Evolutionary conservation across 2,797 vertebrate genomes (phyloP).

Genomic region (Microctenopoma stevenorrisi): DNA sequence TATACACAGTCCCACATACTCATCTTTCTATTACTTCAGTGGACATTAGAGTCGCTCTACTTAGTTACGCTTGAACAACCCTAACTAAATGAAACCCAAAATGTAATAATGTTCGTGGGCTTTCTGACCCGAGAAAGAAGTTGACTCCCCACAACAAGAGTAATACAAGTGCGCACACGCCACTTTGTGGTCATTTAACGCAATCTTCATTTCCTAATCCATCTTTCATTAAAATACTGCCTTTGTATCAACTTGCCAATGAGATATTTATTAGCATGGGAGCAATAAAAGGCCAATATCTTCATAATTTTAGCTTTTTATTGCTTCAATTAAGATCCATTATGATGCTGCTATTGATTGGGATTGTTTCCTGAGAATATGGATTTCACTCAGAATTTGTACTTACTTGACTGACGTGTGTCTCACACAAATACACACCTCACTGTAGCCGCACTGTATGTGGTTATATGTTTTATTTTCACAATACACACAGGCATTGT

Average conservation of each 20-base stretch:
- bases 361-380: conserved; percentile 51
- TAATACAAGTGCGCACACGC: conserved; percentile 8
- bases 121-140: background rate
- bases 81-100: background rate
- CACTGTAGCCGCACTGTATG: background rate
- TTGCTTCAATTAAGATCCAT: conserved; percentile 82
- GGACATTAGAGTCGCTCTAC: background rate
- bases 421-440: conserved; percentile 5
- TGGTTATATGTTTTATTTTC: background rate
- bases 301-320: conserved; percentile 70
- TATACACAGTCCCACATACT: conserved; percentile 30
- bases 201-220: conserved; percentile 41
- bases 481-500: conserved; percentile 2
- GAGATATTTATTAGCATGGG: conserved; percentile 42
- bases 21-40: background rate
- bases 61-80: background rate
- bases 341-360: conserved; percentile 61
- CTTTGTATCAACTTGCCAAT: conserved; percentile 27
- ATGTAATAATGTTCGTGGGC: background rate
- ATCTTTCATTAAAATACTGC: conserved; percentile 60
- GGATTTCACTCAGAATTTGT: conserved; percentile 45
- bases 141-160: background rate
- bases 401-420: conserved; percentile 26
- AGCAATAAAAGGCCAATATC: conserved; percentile 62
- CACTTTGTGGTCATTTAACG: conserved; percentile 31